Conservation (phyloP, 2,888 invertebrate genomes). For the Eilema depressum region DNA sequence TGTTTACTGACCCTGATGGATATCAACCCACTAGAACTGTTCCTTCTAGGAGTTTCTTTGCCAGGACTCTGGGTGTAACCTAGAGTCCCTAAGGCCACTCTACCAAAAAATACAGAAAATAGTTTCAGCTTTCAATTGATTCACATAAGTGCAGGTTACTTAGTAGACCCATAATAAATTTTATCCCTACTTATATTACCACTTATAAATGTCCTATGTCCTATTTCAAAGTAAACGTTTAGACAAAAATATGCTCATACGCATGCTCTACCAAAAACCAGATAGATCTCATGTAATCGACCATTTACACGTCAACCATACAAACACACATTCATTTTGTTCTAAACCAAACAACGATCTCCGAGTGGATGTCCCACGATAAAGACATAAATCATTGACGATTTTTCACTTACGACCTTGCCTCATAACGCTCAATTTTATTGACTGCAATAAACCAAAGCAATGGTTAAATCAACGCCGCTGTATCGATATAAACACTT, state of each 20-base stretch:
- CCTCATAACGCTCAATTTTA: conserved; percentile 87
- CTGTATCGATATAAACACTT: conserved; percentile 85
- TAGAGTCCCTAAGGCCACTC: too few species aligned
- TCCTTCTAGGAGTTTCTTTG: too few species aligned
- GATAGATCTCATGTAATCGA: background rate
- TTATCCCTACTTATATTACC: too few species aligned
- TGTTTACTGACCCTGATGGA: too few species aligned
- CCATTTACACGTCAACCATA: conserved; percentile 12
- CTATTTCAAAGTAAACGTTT: background rate
- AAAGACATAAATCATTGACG: conserved; percentile 81
- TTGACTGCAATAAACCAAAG: conserved; percentile 86
- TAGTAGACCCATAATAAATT: too few species aligned
- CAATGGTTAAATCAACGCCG: conserved; percentile 86
- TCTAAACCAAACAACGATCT: conserved; percentile 32
- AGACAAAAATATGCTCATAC: background rate
- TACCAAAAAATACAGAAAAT: too few species aligned
- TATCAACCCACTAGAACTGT: too few species aligned
- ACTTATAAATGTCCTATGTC: background rate
- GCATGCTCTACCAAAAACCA: background rate
- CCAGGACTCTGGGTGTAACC: too few species aligned
- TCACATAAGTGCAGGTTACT: too few species aligned
- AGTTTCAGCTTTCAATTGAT: too few species aligned
- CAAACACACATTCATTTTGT: conserved; percentile 25
- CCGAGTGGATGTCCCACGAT: conserved; percentile 66
- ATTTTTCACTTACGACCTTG: conserved; percentile 85